Percentiles rank a stretch among this genome's conserved stretches.
phyloP scores from a whole-genome alignment of 2,797 vertebrate genomes.

The Sciurus carolinensis region DNA sequence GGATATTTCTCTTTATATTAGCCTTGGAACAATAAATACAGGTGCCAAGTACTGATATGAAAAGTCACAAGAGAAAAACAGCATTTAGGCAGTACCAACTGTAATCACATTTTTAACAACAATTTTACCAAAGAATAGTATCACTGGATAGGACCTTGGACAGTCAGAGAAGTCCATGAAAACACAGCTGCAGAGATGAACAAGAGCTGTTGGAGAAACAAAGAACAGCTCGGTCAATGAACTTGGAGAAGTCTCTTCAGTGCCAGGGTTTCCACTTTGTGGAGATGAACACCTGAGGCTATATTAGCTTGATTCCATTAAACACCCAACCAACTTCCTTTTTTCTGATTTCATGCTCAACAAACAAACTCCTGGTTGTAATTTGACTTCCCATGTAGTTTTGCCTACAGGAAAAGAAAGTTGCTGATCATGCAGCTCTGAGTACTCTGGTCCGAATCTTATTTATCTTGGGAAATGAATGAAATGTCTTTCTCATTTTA shows the following conservation, averaged over 20 bases:
- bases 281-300: not conserved
- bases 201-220: not conserved
- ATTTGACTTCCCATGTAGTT: constrained; percentile 60
- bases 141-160: not conserved
- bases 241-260: not conserved
- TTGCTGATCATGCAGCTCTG: not conserved
- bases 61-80: not conserved
- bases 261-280: not conserved
- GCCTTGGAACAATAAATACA: constrained; percentile 26
- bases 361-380: constrained; percentile 57
- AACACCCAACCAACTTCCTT: not conserved
- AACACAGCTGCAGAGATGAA: not conserved
- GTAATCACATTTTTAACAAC: not conserved
- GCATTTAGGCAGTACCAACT: not conserved
- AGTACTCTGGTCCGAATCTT: constrained; percentile 41
- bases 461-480: constrained; percentile 63
- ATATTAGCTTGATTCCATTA: constrained; percentile 23
- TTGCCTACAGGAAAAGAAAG: constrained; percentile 65
- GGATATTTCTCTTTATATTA: constrained; percentile 28
- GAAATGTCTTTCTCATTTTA: constrained; percentile 43
- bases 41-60: not conserved
- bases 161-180: not conserved
- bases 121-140: not conserved
- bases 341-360: constrained; percentile 63
- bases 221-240: not conserved